Evolutionary conservation across 2,113 vertebrate species (phyloP).

Genomic region (Trinectes maculatus): DNA sequence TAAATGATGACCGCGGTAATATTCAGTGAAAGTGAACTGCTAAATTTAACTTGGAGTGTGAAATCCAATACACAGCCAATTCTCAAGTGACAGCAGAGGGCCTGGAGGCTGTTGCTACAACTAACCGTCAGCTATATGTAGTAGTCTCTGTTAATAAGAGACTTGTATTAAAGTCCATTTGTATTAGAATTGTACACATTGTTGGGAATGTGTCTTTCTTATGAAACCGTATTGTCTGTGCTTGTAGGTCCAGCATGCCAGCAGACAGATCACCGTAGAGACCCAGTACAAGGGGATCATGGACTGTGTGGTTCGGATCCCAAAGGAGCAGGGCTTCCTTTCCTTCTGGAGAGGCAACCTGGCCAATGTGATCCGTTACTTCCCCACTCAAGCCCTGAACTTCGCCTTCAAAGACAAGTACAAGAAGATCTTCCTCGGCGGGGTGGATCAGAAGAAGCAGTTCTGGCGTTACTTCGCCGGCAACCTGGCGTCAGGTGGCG

Average conservation of each 20-base stretch:
- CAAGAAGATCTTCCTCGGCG: slow-evolving; percentile 98
- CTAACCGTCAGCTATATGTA: too few species aligned
- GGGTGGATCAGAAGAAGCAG: slow-evolving; percentile 95
- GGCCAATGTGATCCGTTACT: slow-evolving; percentile 99
- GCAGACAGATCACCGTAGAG: slow-evolving; percentile 94
- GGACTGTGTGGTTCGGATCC: slow-evolving; percentile 94
- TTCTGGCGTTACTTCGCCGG: slow-evolving; percentile 99
- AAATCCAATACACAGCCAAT: slow-evolving; percentile 72
- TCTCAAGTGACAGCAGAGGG: slow-evolving; percentile 63
- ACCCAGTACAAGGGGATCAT: slow-evolving; percentile 98
- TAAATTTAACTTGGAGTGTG: slow-evolving; percentile 81
- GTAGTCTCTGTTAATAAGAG: too few species aligned
- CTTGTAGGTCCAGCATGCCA: slow-evolving; percentile 95
- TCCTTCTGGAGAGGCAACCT: slow-evolving; percentile 99
- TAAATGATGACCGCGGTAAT: slow-evolving; percentile 26
- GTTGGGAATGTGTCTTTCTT: neutral
- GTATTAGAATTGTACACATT: neutral
- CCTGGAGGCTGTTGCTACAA: slow-evolving; percentile 18
- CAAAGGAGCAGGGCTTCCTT: slow-evolving; percentile 94
- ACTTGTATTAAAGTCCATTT: neutral
- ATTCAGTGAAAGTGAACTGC: slow-evolving; percentile 64
- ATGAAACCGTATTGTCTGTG: neutral
- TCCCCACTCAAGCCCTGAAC: slow-evolving; percentile 99
- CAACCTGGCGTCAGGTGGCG: slow-evolving; percentile 95
- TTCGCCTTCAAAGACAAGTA: slow-evolving; percentile 99